phyloP scores from a whole-genome alignment of 2,888 invertebrate species.

The Oscheius sp. region DNA sequence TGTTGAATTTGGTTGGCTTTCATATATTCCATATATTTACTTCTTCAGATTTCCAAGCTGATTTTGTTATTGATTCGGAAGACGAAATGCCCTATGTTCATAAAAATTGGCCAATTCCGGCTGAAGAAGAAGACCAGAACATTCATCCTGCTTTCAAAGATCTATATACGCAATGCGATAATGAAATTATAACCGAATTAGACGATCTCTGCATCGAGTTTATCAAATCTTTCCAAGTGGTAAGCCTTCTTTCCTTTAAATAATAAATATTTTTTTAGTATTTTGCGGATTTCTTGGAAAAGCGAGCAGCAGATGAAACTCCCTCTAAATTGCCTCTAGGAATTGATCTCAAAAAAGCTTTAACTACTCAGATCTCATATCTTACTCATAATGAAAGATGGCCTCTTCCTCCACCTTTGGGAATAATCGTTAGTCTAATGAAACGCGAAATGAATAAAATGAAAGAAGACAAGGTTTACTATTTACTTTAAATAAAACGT shows the following conservation, averaged over 20 bases:
- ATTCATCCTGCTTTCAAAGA: slow-evolving; percentile 55
- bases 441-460: slow-evolving; percentile 49
- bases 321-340: slow-evolving; percentile 24
- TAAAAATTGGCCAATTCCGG: slow-evolving; percentile 15
- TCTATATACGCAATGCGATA: slow-evolving; percentile 46
- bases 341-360: slow-evolving; percentile 40
- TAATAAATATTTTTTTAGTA: slow-evolving; percentile 30
- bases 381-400: slow-evolving; percentile 49
- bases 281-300: slow-evolving; percentile 34
- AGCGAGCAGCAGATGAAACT: slow-evolving; percentile 13
- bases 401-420: slow-evolving; percentile 64
- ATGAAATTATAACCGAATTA: slow-evolving; percentile 41
- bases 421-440: slow-evolving; percentile 60
- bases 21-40: neutral
- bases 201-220: slow-evolving; percentile 59
- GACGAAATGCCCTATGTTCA: neutral
- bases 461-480: neutral
- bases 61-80: neutral
- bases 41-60: neutral
- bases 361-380: slow-evolving; percentile 55
- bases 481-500: too few species aligned
- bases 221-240: slow-evolving; percentile 42
- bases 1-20: slow-evolving; percentile 30
- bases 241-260: slow-evolving; percentile 11
- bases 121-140: slow-evolving; percentile 28